Evolutionary conservation across 2,113 vertebrate genomes (phyloP).

Genomic region (human (Homo sapiens)): GRCh38 chr9:119890501-119891000

Average conservation of each 20-base stretch:
- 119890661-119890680: background rate
- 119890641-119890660: background rate
- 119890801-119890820: background rate
- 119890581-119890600: background rate
- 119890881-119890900: rapidly evolving
- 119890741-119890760: background rate
- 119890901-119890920: background rate
- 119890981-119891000: background rate
- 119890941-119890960: background rate
- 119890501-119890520: background rate
- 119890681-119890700: background rate
- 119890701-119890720: background rate
- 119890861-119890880: background rate
- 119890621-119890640: background rate
- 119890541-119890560: background rate
- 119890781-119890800: background rate
- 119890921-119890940: background rate
- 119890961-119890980: background rate
- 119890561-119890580: background rate
- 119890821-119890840: background rate
- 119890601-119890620: background rate
- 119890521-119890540: background rate
- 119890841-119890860: background rate
- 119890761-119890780: background rate
- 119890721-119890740: background rate